These are phyloP conservation scores for Himalopsyche kuldschensis DNA, from an alignment of 2,888 invertebrate genomes.

Conservation along the genomic window DNA sequence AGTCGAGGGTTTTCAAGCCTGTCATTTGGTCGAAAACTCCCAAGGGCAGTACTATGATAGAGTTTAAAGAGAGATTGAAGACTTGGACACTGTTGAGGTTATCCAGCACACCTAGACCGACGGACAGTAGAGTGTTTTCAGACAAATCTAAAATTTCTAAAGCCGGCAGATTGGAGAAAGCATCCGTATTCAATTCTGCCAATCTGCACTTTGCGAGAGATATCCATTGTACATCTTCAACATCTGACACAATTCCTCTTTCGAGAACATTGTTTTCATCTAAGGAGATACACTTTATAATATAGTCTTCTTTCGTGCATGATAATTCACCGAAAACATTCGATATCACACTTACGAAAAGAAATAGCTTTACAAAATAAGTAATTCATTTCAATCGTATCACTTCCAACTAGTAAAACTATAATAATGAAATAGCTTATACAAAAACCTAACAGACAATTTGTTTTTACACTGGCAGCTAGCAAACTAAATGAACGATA, in stretches of 20 bases:
- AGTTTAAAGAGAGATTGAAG: slow-evolving; percentile 24
- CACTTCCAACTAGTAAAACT: background rate
- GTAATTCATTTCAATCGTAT: background rate
- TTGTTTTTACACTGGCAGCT: background rate
- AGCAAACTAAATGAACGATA: background rate
- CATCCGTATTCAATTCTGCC: slow-evolving; percentile 2
- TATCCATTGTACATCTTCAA: slow-evolving; percentile 6
- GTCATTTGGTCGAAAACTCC: slow-evolving; percentile 28
- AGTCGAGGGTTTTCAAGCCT: slow-evolving; percentile 15
- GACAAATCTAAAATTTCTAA: slow-evolving; percentile 27
- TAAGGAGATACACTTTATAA: background rate
- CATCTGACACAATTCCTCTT: slow-evolving; percentile 23
- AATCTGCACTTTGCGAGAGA: slow-evolving; percentile 15
- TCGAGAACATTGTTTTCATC: slow-evolving; percentile 13
- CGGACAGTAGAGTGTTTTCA: background rate
- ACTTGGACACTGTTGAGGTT: slow-evolving; percentile 15
- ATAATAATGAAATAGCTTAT: background rate
- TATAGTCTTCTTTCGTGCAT: background rate
- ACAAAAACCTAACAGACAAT: background rate
- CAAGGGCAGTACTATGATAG: slow-evolving; percentile 2
- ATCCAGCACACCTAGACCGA: slow-evolving; percentile 17
- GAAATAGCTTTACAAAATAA: background rate
- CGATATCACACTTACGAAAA: background rate
- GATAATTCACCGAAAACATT: background rate
- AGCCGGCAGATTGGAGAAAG: slow-evolving; percentile 15